These are phyloP conservation scores for Larimichthys polyactis DNA, from an alignment of 2,113 vertebrate genomes.

Conservation along the genomic window DNA sequence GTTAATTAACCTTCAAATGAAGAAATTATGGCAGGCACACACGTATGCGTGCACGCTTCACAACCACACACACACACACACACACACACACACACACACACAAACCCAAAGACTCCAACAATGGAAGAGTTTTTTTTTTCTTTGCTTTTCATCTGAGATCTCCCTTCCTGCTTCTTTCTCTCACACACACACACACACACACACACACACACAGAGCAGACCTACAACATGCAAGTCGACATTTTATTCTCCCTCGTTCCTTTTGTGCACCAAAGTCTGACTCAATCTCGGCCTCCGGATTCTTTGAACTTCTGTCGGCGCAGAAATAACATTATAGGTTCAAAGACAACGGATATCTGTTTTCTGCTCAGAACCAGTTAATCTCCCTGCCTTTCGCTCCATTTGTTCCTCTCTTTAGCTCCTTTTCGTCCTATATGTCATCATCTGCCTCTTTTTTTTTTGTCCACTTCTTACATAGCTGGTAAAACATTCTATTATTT, in stretches of 20 bases:
- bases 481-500: constrained; percentile 79
- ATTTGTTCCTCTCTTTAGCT: constrained; percentile 48
- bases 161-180: constrained; percentile 54
- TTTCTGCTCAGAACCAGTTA: constrained; percentile 72
- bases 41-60: constrained; percentile 30
- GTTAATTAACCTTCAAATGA: constrained; percentile 85
- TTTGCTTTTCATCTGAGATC: constrained; percentile 72
- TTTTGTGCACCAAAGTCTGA: constrained; percentile 75
- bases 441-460: constrained; percentile 53
- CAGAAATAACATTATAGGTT: constrained; percentile 79
- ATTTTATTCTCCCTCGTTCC: constrained; percentile 66
- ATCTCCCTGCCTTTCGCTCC: constrained; percentile 68
- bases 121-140: constrained; percentile 51
- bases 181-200: neutral
- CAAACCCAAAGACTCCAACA: constrained; percentile 40
- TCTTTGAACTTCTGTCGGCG: constrained; percentile 77
- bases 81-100: constrained; percentile 26
- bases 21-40: constrained; percentile 72
- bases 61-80: constrained; percentile 25
- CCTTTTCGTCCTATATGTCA: constrained; percentile 67
- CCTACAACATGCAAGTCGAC: constrained; percentile 63
- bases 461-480: constrained; percentile 64
- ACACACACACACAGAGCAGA: constrained; percentile 14
- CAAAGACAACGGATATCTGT: constrained; percentile 80
- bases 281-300: constrained; percentile 63